These are phyloP conservation scores for Anthopleura sola DNA, from an alignment of 64 coral and sea anemone genomes.

Conservation along the genomic window DNA sequence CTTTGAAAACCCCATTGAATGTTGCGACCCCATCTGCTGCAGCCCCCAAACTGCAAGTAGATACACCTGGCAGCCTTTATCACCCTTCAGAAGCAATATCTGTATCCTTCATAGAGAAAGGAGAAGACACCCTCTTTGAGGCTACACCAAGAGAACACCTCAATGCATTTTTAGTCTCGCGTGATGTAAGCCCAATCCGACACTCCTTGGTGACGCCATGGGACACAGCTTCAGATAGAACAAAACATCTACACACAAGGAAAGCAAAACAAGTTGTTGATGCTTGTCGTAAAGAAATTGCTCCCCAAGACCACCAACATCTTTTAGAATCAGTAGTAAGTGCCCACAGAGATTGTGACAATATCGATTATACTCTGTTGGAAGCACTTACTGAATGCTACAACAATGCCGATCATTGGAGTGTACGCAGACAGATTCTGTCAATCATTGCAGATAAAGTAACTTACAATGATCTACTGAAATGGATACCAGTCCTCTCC, in stretches of 20 bases:
- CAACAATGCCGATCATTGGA: constrained; percentile 37
- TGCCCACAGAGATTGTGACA: too few relatives aligned
- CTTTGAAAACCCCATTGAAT: background rate
- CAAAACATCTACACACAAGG: constrained; percentile 21
- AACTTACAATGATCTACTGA: constrained; percentile 6
- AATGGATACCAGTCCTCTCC: constrained; percentile 29
- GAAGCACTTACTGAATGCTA: constrained; percentile 31
- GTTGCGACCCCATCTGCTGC: background rate
- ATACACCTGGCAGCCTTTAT: constrained; percentile 37
- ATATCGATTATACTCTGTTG: constrained; percentile 26
- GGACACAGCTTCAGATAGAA: constrained; percentile 33
- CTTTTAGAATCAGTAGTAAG: background rate
- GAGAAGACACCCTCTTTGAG: background rate
- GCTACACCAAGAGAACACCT: constrained; percentile 18
- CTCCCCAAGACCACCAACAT: constrained; percentile 17
- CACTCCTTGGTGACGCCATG: constrained; percentile 21
- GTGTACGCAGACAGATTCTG: constrained; percentile 26
- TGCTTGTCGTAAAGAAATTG: constrained; percentile 32
- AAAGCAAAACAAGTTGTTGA: constrained; percentile 39
- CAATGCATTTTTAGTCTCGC: constrained; percentile 23
- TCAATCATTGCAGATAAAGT: constrained; percentile 29
- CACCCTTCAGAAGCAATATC: constrained; percentile 23
- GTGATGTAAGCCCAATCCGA: constrained; percentile 31
- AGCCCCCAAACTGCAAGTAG: constrained; percentile 15
- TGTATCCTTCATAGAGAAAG: background rate